Conservation (phyloP, 2,888 invertebrate species). For the Drosophila suboccidentalis region DNA sequence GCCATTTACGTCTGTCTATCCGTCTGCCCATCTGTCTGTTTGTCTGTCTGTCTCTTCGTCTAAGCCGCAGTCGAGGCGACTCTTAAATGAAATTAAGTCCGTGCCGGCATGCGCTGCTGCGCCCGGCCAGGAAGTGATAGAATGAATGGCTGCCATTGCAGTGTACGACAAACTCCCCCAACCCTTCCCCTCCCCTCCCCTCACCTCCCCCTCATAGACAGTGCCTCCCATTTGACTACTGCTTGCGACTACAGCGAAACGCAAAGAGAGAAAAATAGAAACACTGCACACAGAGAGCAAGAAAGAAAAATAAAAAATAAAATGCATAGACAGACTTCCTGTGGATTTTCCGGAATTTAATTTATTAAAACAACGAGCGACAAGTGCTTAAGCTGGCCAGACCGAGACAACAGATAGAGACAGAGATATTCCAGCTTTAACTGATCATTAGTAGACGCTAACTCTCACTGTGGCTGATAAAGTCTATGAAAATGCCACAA, state of each 20-base stretch:
- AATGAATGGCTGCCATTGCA: constrained; percentile 77
- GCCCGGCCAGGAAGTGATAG: constrained; percentile 76
- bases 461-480: constrained; percentile 22
- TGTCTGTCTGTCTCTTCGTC: constrained; percentile 11
- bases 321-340: constrained; percentile 84
- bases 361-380: constrained; percentile 84
- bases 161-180: constrained; percentile 18
- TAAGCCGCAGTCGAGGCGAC: constrained; percentile 48
- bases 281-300: constrained; percentile 26
- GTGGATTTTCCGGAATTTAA: constrained; percentile 85
- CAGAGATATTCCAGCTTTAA: constrained; percentile 8
- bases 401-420: constrained; percentile 2
- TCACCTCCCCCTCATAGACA: neutral
- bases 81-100: constrained; percentile 81
- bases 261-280: constrained; percentile 28
- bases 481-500: neutral
- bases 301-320: constrained; percentile 32
- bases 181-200: neutral
- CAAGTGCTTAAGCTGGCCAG: constrained; percentile 46
- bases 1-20: constrained; percentile 29
- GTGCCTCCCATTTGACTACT: constrained; percentile 6
- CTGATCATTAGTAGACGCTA: neutral
- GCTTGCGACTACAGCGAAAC: constrained; percentile 3
- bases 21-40: neutral
- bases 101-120: constrained; percentile 75